phyloP scores from a whole-genome alignment of 2,888 invertebrate species.

The Himalopsyche anomala region DNA sequence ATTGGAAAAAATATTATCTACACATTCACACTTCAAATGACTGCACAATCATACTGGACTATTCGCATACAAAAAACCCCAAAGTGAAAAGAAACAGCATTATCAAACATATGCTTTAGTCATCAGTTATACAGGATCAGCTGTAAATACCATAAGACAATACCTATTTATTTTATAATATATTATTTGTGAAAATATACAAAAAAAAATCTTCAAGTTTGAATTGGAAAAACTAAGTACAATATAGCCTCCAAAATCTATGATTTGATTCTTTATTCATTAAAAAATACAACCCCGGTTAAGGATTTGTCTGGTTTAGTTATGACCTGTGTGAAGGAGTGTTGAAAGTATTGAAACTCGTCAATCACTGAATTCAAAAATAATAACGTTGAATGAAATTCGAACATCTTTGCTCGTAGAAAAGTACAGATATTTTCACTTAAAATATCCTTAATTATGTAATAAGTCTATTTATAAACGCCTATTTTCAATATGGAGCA shows the following conservation, averaged over 20 bases:
- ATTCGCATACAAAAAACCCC: slow-evolving; percentile 29
- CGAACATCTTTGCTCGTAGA: neutral
- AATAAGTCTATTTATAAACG: slow-evolving; percentile 44
- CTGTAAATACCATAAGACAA: slow-evolving; percentile 31
- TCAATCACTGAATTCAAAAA: neutral
- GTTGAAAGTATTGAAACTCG: neutral
- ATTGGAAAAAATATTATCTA: slow-evolving; percentile 63
- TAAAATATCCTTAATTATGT: neutral
- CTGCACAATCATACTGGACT: slow-evolving; percentile 42
- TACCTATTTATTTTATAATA: slow-evolving; percentile 12
- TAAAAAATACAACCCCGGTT: neutral
- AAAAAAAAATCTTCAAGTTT: slow-evolving; percentile 20
- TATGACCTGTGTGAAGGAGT: neutral
- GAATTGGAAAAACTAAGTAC: slow-evolving; percentile 42
- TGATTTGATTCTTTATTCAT: slow-evolving; percentile 23
- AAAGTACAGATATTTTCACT: slow-evolving; percentile 27
- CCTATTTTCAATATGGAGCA: slow-evolving; percentile 83
- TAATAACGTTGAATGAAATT: slow-evolving; percentile 11
- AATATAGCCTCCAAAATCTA: slow-evolving; percentile 39
- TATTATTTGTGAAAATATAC: slow-evolving; percentile 39
- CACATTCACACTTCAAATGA: slow-evolving; percentile 55
- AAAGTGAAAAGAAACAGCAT: slow-evolving; percentile 4
- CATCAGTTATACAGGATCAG: slow-evolving; percentile 17
- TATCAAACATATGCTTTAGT: slow-evolving; percentile 11
- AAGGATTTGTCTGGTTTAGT: neutral